phyloP scores from a whole-genome alignment of 2,888 invertebrate genomes.

The Linnaemya vulpina region DNA sequence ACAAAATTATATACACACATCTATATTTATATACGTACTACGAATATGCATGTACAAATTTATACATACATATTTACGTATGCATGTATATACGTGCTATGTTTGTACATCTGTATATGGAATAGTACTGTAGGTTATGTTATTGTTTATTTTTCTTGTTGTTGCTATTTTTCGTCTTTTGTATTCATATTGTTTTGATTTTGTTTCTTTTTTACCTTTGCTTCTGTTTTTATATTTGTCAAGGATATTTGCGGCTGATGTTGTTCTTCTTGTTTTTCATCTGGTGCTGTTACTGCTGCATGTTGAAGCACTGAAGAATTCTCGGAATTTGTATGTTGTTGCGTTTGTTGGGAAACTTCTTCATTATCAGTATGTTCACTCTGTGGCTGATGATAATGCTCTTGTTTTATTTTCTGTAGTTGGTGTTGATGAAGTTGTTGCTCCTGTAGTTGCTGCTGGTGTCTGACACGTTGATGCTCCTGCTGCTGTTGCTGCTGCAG shows the following conservation, averaged over 20 bases:
- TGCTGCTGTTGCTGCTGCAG: slow-evolving; percentile 45
- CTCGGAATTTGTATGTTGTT: slow-evolving; percentile 58
- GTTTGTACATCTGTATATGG: slow-evolving; percentile 35
- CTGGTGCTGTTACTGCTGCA: slow-evolving; percentile 26
- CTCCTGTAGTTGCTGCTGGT: slow-evolving; percentile 70
- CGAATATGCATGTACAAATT: slow-evolving; percentile 1
- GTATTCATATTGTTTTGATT: slow-evolving; percentile 53
- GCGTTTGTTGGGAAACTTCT: slow-evolving; percentile 59
- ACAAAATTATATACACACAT: slow-evolving; percentile 2
- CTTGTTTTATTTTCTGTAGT: slow-evolving; percentile 59
- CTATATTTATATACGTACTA: neutral
- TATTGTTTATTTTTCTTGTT: slow-evolving; percentile 67
- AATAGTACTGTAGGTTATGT: slow-evolving; percentile 68
- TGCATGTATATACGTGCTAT: neutral
- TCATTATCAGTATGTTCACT: slow-evolving; percentile 56
- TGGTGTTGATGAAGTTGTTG: slow-evolving; percentile 73
- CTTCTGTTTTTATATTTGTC: slow-evolving; percentile 68
- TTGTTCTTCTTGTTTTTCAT: slow-evolving; percentile 36
- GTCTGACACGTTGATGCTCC: slow-evolving; percentile 63
- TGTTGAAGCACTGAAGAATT: slow-evolving; percentile 50
- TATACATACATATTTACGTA: neutral
- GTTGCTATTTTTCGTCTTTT: slow-evolving; percentile 45
- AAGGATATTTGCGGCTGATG: slow-evolving; percentile 66
- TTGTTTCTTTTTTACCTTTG: slow-evolving; percentile 66
- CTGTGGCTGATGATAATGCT: slow-evolving; percentile 47